Base-by-base conservation (phyloP, 1,140 invertebrate species). In the Araneus ventricosus region DNA sequence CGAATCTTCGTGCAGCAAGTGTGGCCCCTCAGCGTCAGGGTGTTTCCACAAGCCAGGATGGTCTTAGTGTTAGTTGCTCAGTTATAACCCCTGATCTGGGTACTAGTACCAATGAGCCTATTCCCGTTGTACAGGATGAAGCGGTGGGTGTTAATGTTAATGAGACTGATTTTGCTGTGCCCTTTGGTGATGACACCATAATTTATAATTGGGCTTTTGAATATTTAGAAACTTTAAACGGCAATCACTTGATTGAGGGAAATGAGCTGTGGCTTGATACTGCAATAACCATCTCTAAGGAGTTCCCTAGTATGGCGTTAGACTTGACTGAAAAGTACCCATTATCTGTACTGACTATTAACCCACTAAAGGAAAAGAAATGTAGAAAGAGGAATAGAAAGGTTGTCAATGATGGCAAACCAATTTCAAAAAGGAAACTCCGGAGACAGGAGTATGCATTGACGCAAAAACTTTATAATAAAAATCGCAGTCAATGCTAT, bases 391-490 rank as follows among this genome's bases (percentile, higher is more conserved):
- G 61, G n/a, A 63, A 24, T 61, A 10, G 10, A 10, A 61, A 61
- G 24, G 24, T 14, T 10, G 24, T 14, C 24, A 61, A 61, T 10
- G 59, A 61, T 61, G 10, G 59, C 59, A 61, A 61, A 24, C 61
- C 61, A 2, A 3, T 63, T n/a, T 63, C 61, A 63, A 63, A n/a
- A 63, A 63, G 61, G 5, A 63, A 63, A n/a, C 2, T 2, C 20
- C 20, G 61, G 61, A 63, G n/a, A 6, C 20, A 2, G 2, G 2
- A 22, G 20, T 63, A 63, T 63, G 61, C 5, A 1, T 22, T 22
- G n/a, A 63, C 61, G 20, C 61, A 63, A n/a, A 63, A n/a, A 63
- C 61, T 63, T 63, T 63, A 63, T n/a, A 63, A 63, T 17, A 63
- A 63, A n/a, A 63, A 63, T n/a, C 61, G 61, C 2, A 63, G 5